phyloP scores from a whole-genome alignment of 92 coral and sea anemone species.

The Phymanthus crucifer region DNA sequence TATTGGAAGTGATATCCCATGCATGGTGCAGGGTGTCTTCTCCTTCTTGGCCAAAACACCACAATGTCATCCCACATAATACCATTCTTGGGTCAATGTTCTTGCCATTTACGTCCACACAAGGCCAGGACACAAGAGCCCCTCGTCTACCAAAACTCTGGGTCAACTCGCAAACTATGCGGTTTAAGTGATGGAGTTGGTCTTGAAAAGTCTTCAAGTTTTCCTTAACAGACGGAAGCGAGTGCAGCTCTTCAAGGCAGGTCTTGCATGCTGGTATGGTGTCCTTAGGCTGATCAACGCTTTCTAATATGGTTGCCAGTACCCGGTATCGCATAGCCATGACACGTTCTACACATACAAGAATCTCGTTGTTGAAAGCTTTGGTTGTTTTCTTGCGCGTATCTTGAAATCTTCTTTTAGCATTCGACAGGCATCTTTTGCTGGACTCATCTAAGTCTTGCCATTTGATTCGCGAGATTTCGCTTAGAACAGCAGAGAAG shows the following conservation, averaged over 20 bases:
- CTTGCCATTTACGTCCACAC: background rate
- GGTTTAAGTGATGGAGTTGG: background rate
- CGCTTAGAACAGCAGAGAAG: background rate
- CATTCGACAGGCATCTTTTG: constrained; percentile 3
- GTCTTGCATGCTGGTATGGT: constrained; percentile 30
- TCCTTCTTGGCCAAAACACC: background rate
- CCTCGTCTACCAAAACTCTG: background rate
- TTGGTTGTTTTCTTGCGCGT: constrained; percentile 52
- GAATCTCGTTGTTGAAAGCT: constrained; percentile 56
- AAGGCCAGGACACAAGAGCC: background rate
- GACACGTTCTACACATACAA: constrained; percentile 45
- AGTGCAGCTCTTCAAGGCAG: constrained; percentile 42
- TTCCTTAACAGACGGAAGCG: constrained; percentile 31
- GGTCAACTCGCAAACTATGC: background rate
- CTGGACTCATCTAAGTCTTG: constrained; percentile 14
- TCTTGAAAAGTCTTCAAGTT: constrained; percentile 6
- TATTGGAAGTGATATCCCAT: constrained; percentile 33
- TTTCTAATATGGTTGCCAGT: constrained; percentile 55
- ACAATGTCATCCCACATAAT: background rate
- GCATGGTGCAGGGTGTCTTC: constrained; percentile 20
- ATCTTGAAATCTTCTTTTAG: constrained; percentile 38
- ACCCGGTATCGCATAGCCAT: constrained; percentile 49
- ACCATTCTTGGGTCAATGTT: background rate
- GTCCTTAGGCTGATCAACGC: constrained; percentile 22
- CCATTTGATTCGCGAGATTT: background rate